Conservation (phyloP, 1,140 invertebrate genomes). For the Phymorhynchus buccinoides region DNA sequence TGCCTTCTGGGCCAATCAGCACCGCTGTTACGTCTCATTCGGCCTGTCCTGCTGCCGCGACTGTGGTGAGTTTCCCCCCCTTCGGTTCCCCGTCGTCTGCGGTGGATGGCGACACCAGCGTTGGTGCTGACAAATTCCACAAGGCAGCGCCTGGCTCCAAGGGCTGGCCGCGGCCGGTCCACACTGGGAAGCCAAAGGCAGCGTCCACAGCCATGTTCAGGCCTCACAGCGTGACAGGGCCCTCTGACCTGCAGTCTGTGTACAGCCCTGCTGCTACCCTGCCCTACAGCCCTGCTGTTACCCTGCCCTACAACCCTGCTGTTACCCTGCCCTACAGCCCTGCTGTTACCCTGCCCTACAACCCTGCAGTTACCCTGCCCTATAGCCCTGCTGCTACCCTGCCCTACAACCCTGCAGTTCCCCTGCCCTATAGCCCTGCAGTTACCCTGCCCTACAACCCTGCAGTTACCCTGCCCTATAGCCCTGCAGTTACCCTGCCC, state of each 20-base stretch:
- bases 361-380: background rate
- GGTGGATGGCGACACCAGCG: background rate
- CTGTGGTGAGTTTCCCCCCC: background rate
- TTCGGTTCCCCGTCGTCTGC: background rate
- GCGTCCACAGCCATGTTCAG: too few relatives aligned
- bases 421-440: too few relatives aligned
- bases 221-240: too few relatives aligned
- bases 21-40: too few relatives aligned
- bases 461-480: too few relatives aligned
- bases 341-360: background rate
- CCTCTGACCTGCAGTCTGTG: background rate
- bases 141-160: background rate
- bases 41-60: too few relatives aligned
- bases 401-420: slow-evolving; percentile 19
- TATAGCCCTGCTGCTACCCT: too few relatives aligned
- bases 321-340: background rate
- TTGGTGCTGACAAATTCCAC: background rate
- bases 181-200: too few relatives aligned
- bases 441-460: too few relatives aligned
- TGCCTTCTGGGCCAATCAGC: too few relatives aligned
- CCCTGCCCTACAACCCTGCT: slow-evolving; percentile 19
- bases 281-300: too few relatives aligned
- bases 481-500: too few relatives aligned
- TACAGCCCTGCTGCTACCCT: background rate
- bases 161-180: background rate